Base-by-base conservation (phyloP, 2,797 vertebrate species). In the Knipowitschia caucasica region DNA sequence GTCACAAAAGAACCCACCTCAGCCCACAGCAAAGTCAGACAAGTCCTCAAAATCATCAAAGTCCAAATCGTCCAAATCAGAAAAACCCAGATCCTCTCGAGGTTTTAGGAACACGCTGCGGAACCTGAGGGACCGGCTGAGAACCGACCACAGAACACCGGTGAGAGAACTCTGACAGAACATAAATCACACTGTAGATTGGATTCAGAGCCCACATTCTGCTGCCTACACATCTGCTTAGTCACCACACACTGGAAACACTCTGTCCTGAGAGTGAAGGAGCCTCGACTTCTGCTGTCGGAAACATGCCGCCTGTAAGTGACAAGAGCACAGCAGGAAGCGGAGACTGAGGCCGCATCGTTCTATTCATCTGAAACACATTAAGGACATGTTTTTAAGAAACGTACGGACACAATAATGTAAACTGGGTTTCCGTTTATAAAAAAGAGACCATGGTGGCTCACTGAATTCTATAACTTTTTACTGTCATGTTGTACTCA, bases 31-130 rank as follows among this genome's bases (percentile, higher is more conserved):
- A 11, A 78, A 78, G 27, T 40, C 67, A 0, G 70, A 79, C 24
- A 84, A 80, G 43, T 63, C 65, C 0, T 83, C 18, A 21, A 49
- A 49, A 21, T 49, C 43, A n/a, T 18, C 29, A n/a, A 49, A 49
- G 45, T 49, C 46, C 2, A 49, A 49, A 18, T 33, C 46, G 11
- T 18, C 27, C 46, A 49, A 78, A 24, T 43, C 67, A 0, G 70
- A 79, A 20, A 84, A 79, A 43, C 67, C 65, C 1, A 84, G 75
- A 20, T 12, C 61, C 5, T 73, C 81, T 0, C 71, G 81, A 63
- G 85, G 89, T 53, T 84, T 90, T 71, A 78, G 84, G 70, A 89
- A 75, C 61, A 84, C 89, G 7, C 76, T 90, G 56, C 84, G 83
- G 62, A 86, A 71, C 18, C 84, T 91, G 4, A 67, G 85, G 65